Evolutionary conservation across 2,888 invertebrate species (phyloP).

Genomic region (Trisateles emortualis): DNA sequence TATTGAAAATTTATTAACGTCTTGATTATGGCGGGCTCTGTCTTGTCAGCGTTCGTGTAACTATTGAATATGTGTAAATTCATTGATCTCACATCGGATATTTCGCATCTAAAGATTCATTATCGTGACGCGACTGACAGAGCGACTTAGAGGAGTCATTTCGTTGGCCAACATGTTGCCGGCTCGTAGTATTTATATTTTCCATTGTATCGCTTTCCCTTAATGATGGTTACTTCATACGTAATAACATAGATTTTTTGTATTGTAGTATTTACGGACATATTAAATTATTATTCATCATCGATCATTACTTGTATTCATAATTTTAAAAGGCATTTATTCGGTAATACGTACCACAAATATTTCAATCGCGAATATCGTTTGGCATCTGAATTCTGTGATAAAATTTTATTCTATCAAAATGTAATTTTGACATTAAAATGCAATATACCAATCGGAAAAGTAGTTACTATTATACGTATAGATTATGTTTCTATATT

Average conservation of each 20-base stretch:
- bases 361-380: constrained; percentile 40
- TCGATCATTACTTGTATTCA: constrained; percentile 32
- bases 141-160: not conserved
- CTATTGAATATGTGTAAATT: not conserved
- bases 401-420: constrained; percentile 67
- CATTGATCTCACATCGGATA: constrained; percentile 8
- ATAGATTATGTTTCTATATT: constrained; percentile 44
- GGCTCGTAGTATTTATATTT: constrained; percentile 22
- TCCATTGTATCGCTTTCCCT: constrained; percentile 31
- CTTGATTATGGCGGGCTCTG: constrained; percentile 30
- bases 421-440: constrained; percentile 65
- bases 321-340: constrained; percentile 42
- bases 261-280: constrained; percentile 38
- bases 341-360: constrained; percentile 38
- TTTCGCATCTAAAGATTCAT: not conserved
- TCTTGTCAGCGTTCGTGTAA: constrained; percentile 12
- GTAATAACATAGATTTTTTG: constrained; percentile 46
- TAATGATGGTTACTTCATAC: constrained; percentile 51
- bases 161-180: not conserved
- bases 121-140: constrained; percentile 7
- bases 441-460: constrained; percentile 49
- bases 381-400: constrained; percentile 74
- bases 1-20: constrained; percentile 41
- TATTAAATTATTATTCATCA: constrained; percentile 39
- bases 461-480: constrained; percentile 46